Conservation (phyloP, 1,140 invertebrate species). For the Orchesella cincta region DNA sequence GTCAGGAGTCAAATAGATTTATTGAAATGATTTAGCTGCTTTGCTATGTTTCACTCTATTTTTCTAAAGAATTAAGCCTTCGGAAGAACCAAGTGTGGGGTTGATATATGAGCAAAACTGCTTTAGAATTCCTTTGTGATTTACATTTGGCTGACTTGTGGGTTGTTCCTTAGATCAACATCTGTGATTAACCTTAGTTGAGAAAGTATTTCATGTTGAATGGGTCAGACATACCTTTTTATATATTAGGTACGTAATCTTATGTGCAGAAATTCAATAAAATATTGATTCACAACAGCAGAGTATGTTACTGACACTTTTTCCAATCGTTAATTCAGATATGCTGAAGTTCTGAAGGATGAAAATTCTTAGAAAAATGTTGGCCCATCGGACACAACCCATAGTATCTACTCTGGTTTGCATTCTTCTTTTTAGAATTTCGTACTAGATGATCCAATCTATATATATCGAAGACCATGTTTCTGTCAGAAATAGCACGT, state of each 20-base stretch:
- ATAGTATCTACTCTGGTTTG: no score
- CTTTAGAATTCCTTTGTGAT: neutral
- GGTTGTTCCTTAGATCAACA: neutral
- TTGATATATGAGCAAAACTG: neutral
- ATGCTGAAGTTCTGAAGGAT: neutral
- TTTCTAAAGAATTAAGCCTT: neutral
- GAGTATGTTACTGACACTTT: no score
- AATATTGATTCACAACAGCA: neutral
- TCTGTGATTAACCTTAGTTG: neutral
- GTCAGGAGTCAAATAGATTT: neutral
- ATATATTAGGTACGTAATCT: neutral
- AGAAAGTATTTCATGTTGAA: neutral
- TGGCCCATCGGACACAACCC: no score
- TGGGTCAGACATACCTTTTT: neutral
- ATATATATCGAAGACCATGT: neutral
- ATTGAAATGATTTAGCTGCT: neutral
- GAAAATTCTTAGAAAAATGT: neutral
- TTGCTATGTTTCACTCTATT: neutral
- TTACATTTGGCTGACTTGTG: neutral
- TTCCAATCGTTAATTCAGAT: neutral
- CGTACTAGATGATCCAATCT: neutral
- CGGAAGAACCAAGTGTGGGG: neutral
- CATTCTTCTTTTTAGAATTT: no score
- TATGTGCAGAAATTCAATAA: neutral
- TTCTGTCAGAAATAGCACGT: neutral